Evolutionary conservation across 2,888 invertebrate species (phyloP).

Genomic region (Diadegma fenestrale): DNA sequence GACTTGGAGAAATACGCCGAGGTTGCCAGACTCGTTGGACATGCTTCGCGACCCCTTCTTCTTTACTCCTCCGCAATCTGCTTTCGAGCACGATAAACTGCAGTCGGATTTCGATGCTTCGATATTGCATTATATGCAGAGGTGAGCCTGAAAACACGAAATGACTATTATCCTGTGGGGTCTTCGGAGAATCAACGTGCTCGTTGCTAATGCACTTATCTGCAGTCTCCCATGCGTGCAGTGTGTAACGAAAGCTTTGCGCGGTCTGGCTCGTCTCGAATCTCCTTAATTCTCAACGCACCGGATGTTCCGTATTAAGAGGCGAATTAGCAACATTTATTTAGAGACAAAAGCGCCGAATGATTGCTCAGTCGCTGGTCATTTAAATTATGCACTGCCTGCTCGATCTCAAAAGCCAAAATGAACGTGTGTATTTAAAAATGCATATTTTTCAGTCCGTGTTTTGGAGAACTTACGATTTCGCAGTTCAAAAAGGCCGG

Average conservation of each 20-base stretch:
- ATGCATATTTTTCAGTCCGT: background rate
- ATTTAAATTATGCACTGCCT: constrained; percentile 21
- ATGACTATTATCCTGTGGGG: constrained; percentile 56
- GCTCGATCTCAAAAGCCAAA: too few species aligned
- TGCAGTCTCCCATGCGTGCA: constrained; percentile 16
- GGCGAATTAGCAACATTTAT: constrained; percentile 80
- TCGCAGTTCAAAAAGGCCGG: background rate
- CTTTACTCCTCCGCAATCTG: background rate
- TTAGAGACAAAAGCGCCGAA: constrained; percentile 77
- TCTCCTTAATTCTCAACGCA: constrained; percentile 56
- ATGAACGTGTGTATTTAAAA: background rate
- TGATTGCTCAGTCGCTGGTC: constrained; percentile 72
- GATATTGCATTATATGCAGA: background rate
- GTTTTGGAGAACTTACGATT: background rate
- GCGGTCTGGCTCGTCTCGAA: constrained; percentile 35
- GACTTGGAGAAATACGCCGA: constrained; percentile 23
- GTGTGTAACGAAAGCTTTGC: constrained; percentile 34
- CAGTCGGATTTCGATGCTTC: background rate
- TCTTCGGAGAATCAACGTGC: constrained; percentile 64
- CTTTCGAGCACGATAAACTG: background rate
- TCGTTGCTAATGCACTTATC: constrained; percentile 58
- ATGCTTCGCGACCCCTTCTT: constrained; percentile 18
- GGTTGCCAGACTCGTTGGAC: constrained; percentile 31
- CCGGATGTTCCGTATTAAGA: constrained; percentile 80
- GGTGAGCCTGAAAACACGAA: constrained; percentile 22